Conservation (phyloP, 2,113 vertebrate species). For the Lipophrys pholis region DNA sequence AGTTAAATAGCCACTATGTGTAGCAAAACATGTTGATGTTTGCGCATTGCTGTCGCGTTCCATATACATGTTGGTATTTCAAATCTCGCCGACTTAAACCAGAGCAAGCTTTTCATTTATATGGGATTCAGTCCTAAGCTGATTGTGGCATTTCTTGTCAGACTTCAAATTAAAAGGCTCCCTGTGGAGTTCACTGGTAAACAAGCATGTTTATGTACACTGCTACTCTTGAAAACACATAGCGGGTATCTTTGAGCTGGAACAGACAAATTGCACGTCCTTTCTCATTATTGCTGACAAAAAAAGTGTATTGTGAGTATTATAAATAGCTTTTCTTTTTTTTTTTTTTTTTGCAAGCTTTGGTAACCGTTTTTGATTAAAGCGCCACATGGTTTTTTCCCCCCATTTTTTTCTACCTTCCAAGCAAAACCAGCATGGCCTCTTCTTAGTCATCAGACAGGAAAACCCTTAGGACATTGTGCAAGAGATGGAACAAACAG, state of each 20-base stretch:
- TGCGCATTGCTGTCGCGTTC: background rate
- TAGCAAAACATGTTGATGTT: background rate
- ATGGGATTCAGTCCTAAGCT: background rate
- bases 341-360: too few species aligned
- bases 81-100: background rate
- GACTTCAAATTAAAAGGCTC: background rate
- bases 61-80: background rate
- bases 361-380: too few species aligned
- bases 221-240: background rate
- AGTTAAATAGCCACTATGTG: background rate
- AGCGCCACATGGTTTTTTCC: constrained; percentile 19
- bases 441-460: constrained; percentile 49
- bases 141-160: background rate
- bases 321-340: background rate
- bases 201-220: background rate
- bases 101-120: too few species aligned
- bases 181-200: background rate
- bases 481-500: constrained; percentile 51
- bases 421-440: constrained; percentile 32
- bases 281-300: background rate
- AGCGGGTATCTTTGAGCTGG: background rate
- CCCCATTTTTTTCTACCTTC: constrained; percentile 5
- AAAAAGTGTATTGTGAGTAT: background rate
- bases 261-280: background rate
- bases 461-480: constrained; percentile 44